These are phyloP conservation scores for Drosophila phalerata DNA, from an alignment of 2,888 invertebrate genomes.

Conservation along the genomic window DNA sequence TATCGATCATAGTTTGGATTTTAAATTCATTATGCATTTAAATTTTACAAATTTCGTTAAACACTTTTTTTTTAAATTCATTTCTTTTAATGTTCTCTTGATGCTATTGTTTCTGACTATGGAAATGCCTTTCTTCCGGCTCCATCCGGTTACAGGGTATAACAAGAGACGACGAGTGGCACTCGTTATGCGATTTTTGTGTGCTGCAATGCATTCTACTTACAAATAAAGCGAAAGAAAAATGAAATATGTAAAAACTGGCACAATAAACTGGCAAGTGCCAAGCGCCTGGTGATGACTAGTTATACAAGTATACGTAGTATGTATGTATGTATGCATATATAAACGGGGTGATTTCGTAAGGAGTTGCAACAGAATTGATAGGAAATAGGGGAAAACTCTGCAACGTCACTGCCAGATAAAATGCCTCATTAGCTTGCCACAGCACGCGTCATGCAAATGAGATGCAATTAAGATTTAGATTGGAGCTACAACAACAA, in stretches of 20 bases:
- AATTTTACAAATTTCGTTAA: no score
- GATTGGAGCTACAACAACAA: conserved; percentile 12
- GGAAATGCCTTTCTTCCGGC: background rate
- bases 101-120: no score
- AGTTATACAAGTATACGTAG: conserved; percentile 8
- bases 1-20: no score
- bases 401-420: conserved; percentile 27
- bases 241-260: conserved; percentile 40
- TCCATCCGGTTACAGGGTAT: conserved; percentile 24
- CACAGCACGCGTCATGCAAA: conserved; percentile 51
- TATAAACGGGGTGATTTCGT: background rate
- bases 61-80: no score
- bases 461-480: conserved; percentile 55
- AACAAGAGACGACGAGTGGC: conserved; percentile 22
- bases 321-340: background rate
- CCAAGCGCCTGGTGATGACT: conserved; percentile 51
- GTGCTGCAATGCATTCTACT: conserved; percentile 24
- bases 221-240: conserved; percentile 16
- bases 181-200: conserved; percentile 33
- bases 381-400: background rate
- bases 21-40: no score
- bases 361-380: conserved; percentile 20
- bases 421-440: conserved; percentile 61
- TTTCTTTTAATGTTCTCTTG: no score
- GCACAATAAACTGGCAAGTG: conserved; percentile 75